Evolutionary conservation across 2,797 vertebrate species (phyloP).

Genomic region (Psittacula derbiana): DNA sequence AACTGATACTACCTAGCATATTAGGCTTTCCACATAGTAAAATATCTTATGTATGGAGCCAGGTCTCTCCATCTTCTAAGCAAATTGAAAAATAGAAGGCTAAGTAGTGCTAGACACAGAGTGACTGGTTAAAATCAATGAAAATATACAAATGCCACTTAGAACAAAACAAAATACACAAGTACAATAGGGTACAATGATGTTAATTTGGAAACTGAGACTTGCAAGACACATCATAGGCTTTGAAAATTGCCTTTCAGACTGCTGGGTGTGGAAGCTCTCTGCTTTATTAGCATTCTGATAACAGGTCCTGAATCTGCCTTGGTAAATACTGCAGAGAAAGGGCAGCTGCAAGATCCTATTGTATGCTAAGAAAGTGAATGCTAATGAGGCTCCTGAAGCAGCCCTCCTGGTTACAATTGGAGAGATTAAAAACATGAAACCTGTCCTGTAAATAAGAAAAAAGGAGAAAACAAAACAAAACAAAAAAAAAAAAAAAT

Average conservation of each 20-base stretch:
- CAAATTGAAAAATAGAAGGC: neutral
- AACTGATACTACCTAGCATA: neutral
- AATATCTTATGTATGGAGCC: neutral
- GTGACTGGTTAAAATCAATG: neutral
- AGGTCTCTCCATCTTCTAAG: neutral
- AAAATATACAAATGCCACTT: neutral
- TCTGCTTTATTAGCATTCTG: conserved; percentile 39
- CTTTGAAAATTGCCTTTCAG: conserved; percentile 2
- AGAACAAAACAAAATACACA: neutral
- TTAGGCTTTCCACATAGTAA: neutral
- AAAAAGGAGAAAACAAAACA: neutral
- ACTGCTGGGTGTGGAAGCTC: neutral
- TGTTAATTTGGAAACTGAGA: neutral
- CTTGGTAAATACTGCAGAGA: neutral
- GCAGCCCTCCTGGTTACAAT: neutral
- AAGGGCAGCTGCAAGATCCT: neutral
- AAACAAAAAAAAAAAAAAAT: neutral
- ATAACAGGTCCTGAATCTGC: neutral
- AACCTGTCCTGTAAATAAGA: neutral
- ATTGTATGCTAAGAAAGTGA: neutral
- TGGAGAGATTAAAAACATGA: neutral
- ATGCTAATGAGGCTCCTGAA: neutral
- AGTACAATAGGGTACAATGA: neutral
- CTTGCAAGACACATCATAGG: neutral
- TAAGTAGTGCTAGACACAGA: neutral